Evolutionary conservation across 2,797 vertebrate species (phyloP).

Genomic region (Malurus leucopterus): DNA sequence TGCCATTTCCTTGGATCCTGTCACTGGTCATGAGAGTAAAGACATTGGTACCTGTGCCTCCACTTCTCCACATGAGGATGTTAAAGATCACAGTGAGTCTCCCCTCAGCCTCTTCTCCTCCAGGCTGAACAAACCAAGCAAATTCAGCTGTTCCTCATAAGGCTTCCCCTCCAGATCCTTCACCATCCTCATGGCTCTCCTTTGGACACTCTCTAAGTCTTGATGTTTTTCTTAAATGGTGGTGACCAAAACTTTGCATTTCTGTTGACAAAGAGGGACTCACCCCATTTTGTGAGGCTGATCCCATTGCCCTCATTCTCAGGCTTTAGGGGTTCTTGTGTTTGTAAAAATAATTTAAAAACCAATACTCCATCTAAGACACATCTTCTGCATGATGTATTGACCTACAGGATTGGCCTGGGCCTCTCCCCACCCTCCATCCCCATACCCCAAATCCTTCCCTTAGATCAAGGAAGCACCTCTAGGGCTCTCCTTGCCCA

Average conservation of each 20-base stretch:
- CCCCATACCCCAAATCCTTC: background rate
- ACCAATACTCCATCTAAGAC: background rate
- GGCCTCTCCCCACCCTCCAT: accelerated
- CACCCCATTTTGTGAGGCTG: background rate
- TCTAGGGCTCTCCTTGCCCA: background rate
- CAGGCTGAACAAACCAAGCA: background rate
- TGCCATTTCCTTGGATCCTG: background rate
- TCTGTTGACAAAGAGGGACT: background rate
- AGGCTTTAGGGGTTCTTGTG: background rate
- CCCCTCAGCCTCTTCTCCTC: background rate
- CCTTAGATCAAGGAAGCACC: background rate
- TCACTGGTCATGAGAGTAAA: background rate
- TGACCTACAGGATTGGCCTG: background rate
- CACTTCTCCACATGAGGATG: background rate
- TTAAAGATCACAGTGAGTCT: background rate
- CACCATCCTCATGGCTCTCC: background rate
- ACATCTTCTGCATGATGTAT: background rate
- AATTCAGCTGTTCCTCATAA: background rate
- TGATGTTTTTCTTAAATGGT: background rate
- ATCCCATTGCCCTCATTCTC: background rate
- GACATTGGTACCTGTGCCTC: background rate
- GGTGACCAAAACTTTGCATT: background rate
- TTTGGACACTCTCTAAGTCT: background rate
- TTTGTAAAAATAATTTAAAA: background rate
- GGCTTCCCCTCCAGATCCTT: background rate